Percentiles rank a stretch among this genome's conserved stretches.
These are phyloP conservation scores for Abrostola triplasia DNA, from an alignment of 2,888 invertebrate genomes.

Conservation along the genomic window DNA sequence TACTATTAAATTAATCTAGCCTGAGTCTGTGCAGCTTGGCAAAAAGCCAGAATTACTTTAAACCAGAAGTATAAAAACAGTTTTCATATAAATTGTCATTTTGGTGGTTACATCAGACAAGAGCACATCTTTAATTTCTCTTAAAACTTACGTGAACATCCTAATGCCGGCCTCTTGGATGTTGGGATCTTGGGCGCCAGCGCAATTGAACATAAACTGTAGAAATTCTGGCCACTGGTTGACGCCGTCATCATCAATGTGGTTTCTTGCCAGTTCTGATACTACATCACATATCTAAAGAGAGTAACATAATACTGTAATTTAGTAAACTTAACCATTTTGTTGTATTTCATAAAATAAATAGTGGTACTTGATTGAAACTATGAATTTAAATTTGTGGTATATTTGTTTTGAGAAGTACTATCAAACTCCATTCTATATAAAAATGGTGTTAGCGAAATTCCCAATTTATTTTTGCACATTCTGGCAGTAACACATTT, in stretches of 20 bases:
- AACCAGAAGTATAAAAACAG: conserved; percentile 9
- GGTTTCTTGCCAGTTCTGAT: conserved; percentile 98
- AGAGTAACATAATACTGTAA: neutral
- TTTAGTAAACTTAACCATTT: neutral
- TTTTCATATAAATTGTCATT: conserved; percentile 19
- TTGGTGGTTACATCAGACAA: neutral
- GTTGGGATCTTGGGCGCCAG: conserved; percentile 93
- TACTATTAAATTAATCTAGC: no score
- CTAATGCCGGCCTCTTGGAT: conserved; percentile 97
- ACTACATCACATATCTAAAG: conserved; percentile 95
- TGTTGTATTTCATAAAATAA: no score
- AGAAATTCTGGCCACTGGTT: conserved; percentile 99
- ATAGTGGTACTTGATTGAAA: neutral
- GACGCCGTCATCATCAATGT: conserved; percentile 98
- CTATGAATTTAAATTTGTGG: neutral
- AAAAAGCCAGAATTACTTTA: conserved; percentile 19
- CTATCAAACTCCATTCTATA: conserved; percentile 85
- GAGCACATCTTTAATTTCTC: neutral
- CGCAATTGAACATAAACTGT: conserved; percentile 98
- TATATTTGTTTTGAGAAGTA: conserved; percentile 77
- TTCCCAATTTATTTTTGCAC: conserved; percentile 81
- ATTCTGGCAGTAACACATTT: conserved; percentile 79
- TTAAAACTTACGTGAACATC: conserved; percentile 94
- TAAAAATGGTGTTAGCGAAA: conserved; percentile 85
- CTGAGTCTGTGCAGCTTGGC: conserved; percentile 20